Evolutionary conservation across 2,113 vertebrate genomes (phyloP).

Genomic region (Bos indicus): DNA sequence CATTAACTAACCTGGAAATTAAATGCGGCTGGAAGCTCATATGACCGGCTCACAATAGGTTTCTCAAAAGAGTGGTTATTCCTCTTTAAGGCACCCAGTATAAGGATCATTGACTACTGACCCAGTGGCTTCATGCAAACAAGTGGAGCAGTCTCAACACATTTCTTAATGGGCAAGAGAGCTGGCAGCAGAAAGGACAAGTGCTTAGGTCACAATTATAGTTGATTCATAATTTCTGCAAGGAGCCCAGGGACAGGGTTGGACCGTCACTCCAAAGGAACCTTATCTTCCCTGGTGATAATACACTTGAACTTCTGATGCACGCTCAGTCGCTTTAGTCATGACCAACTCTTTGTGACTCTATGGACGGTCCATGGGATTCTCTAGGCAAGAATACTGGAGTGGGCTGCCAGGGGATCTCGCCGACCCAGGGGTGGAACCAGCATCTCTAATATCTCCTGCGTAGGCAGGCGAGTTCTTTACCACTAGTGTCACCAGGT

Average conservation of each 20-base stretch:
- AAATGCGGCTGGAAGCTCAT: neutral
- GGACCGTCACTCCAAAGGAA: neutral
- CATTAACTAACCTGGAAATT: neutral
- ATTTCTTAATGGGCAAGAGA: neutral
- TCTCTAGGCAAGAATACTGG: neutral
- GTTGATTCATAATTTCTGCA: neutral
- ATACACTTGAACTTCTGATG: neutral
- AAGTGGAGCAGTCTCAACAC: neutral
- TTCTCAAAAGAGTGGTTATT: neutral
- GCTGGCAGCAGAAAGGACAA: neutral
- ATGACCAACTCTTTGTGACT: neutral
- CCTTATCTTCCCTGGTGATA: neutral
- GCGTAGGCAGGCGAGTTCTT: neutral
- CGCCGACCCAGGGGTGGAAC: neutral
- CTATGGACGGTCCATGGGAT: neutral
- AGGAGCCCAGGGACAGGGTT: neutral
- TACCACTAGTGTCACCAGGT: neutral
- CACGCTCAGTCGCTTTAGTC: fast-evolving
- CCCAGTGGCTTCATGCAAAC: neutral
- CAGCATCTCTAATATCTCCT: neutral
- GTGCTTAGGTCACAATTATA: neutral
- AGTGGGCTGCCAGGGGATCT: neutral
- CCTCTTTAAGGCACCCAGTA: neutral
- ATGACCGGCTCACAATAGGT: neutral
- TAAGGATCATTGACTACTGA: neutral